Base-by-base conservation (phyloP, 1,140 invertebrate species). In the Contarinia nasturtii region DNA sequence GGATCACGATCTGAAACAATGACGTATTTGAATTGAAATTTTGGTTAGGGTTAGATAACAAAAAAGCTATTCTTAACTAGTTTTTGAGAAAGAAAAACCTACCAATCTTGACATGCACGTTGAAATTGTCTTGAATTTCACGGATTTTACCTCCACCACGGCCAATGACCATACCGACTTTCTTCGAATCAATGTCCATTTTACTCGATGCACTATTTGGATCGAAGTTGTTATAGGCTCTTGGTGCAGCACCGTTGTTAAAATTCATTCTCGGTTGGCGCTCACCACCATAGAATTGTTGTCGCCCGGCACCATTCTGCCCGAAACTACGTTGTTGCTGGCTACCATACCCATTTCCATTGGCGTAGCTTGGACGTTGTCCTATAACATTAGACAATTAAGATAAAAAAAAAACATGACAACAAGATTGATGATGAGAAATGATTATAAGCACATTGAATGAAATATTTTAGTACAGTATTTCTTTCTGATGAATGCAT, bases 111-210 rank as follows among this genome's bases (percentile, higher is more conserved):
- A 80, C 77, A 45, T 54, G 64, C 18, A 75, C 70, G 2, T 68
- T 69, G 54, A 69, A 76, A 41, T 70, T 58, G n/a, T 69, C 67
- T 61, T 84, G 68, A 0, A 88, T 54, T 53, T 84, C 79, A 54
- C 69, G 70, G n/a, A 87, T 86, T 60, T 81, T 83, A 2, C 64
- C 69, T 1, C 83, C 83, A 36, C 79, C 77, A 63, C 70, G 76
- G 0, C 83, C 84, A 52, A 69, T 68, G 18, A 69, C 58, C n/a
- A 60, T 58, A 2, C 67, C 67, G 2, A 67, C 61, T 33, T 47
- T 33, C 12, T 14, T 19, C 18, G 37, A 34, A 17, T 47, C 46
- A 42, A 47, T 47, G 11, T 46, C 36, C 7, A 46, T 36, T 22
- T 22, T 44, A 14, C 20, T 43, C 5, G 41, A 43, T 43, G 41